These are phyloP conservation scores for Hemicordylus capensis DNA, from an alignment of 2,113 vertebrate genomes.

Conservation along the genomic window DNA sequence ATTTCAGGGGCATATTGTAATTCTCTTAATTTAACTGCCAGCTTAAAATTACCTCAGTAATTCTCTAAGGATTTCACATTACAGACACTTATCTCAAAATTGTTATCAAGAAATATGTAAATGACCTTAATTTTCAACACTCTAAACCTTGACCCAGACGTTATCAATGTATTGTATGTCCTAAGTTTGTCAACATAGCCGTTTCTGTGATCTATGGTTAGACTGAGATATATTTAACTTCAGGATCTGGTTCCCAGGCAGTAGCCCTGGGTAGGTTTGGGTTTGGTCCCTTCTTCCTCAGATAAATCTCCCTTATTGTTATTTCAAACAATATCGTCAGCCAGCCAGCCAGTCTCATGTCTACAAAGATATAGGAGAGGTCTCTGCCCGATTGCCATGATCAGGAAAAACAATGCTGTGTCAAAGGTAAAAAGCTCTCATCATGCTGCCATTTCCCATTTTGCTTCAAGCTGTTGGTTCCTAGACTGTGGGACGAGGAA, in stretches of 20 bases:
- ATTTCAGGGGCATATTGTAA: not conserved
- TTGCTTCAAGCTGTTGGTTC: conserved; percentile 49
- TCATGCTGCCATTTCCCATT: conserved; percentile 36
- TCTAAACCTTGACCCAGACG: conserved; percentile 68
- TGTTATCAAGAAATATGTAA: conserved; percentile 57
- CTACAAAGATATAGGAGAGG: conserved; percentile 47
- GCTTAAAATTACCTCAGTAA: conserved; percentile 35
- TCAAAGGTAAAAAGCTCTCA: conserved; percentile 41
- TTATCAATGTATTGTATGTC: conserved; percentile 74
- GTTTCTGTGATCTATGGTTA: conserved; percentile 62
- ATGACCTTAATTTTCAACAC: conserved; percentile 54
- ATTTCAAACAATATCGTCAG: conserved; percentile 56
- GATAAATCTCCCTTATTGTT: conserved; percentile 59
- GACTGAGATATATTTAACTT: conserved; percentile 78
- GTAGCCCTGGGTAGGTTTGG: conserved; percentile 56
- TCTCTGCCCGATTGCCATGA: conserved; percentile 46
- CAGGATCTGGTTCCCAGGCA: conserved; percentile 69
- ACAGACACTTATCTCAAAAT: conserved; percentile 37
- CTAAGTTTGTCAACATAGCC: conserved; percentile 71
- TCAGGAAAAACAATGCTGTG: conserved; percentile 50
- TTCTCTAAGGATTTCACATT: not conserved
- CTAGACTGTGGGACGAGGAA: conserved; percentile 18
- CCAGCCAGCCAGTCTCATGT: conserved; percentile 38
- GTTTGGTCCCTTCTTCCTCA: conserved; percentile 62
- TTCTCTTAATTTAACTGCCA: conserved; percentile 7